Base-by-base conservation (phyloP, 1,140 invertebrate species). In the Nasonia longicornis region DNA sequence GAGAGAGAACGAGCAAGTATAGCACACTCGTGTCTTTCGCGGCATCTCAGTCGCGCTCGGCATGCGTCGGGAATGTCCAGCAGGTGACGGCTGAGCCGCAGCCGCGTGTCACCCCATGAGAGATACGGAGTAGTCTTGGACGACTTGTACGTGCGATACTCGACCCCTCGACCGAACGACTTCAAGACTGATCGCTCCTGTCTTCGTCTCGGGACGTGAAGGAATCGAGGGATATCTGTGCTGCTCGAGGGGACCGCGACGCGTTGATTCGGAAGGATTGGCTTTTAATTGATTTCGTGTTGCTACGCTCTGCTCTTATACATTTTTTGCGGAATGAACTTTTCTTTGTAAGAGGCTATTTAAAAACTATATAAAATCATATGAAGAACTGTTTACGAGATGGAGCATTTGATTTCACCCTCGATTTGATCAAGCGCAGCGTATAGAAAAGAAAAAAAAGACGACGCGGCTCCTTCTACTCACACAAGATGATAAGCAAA, bases 401-500 rank as follows among this genome's bases (percentile, higher is more conserved):
- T 71, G 82, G 74, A 82, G 79, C 38, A 69, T 45, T 80, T 77
- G 77, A 84, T 83, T 83, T 81, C 73, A 58, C 67, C 72, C 79
- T 84, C 83, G 85, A 85, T 86, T 81, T 76, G 48, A 77, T 81
- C 63, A 11, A 70, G 64, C 11, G 22, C 22, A n/a, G 26, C 0
- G 64, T 31, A 12, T 16, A 48, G 58, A 64, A 35, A 45, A 48
- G 45, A 73, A 73, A 42, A 2, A 10, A 42, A 1, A 10, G 31
- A 45, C 26, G 31, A 52, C 22, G 38, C 12, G 52, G 72, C 73
- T 69, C 11, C 14, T 42, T 16, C 42, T 29, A 38, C 48, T 63
- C 72, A 77, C 74, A 64, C 80, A 76, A 74, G 82, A 80, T 82
- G 81, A 82, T 82, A 82, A 82, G 81, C 77, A 82, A 71, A 82